These are phyloP conservation scores for Circaetus gallicus DNA, from an alignment of 2,113 vertebrate species.

Conservation along the genomic window DNA sequence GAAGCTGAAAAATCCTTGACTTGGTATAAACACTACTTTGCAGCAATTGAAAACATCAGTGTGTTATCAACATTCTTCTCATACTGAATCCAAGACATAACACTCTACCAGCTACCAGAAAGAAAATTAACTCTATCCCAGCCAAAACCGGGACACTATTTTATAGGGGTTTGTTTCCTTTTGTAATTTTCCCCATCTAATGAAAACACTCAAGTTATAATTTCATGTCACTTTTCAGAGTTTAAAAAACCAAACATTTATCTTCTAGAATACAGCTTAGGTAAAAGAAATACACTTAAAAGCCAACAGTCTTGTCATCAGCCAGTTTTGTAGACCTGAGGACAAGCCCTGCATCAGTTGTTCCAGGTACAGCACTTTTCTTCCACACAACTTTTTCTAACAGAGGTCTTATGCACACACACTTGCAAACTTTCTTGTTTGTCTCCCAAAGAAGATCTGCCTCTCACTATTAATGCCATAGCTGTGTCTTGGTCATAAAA, in stretches of 20 bases:
- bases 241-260: background rate
- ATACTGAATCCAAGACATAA: too few relatives aligned
- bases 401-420: background rate
- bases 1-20: too few relatives aligned
- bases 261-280: background rate
- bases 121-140: too few relatives aligned
- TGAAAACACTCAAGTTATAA: background rate
- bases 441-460: background rate
- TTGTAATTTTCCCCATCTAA: background rate
- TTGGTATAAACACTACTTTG: too few relatives aligned
- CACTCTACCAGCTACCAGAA: too few relatives aligned
- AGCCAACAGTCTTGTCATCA: background rate
- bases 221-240: background rate
- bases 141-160: background rate
- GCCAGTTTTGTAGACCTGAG: background rate
- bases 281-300: background rate
- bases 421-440: background rate
- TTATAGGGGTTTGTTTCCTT: accelerated
- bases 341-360: background rate
- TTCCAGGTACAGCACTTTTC: background rate
- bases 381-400: background rate
- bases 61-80: too few relatives aligned
- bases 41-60: too few relatives aligned
- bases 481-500: background rate
- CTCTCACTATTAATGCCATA: background rate